A percentile compares a stretch with the other conserved stretches of the same genome.
These are phyloP conservation scores for Myathropa florea DNA, from an alignment of 2,888 invertebrate species.

Conservation along the genomic window DNA sequence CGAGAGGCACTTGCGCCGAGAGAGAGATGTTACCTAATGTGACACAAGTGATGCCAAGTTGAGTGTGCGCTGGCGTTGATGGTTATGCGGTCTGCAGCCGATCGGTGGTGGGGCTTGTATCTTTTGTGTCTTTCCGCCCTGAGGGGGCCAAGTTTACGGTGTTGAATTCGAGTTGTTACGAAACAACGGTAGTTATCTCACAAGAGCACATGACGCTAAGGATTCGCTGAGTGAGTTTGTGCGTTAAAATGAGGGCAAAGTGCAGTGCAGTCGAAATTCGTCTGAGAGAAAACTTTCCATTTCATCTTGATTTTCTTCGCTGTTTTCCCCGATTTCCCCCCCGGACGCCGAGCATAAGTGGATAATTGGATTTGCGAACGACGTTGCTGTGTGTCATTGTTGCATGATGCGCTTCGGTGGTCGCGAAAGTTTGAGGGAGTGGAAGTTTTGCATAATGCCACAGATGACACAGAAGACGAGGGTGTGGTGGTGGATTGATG, in stretches of 20 bases:
- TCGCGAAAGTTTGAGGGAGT: conserved; percentile 57
- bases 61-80: conserved; percentile 25
- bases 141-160: conserved; percentile 52
- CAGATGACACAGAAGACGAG: background rate
- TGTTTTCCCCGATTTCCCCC: no score
- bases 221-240: conserved; percentile 17
- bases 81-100: conserved; percentile 31
- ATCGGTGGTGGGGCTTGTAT: conserved; percentile 38
- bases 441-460: conserved; percentile 30
- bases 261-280: background rate
- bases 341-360: background rate
- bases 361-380: conserved; percentile 48
- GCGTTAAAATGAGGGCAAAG: conserved; percentile 30
- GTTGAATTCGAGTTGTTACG: conserved; percentile 42
- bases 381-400: conserved; percentile 27
- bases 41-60: conserved; percentile 48
- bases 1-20: background rate
- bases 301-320: background rate
- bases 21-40: conserved; percentile 45
- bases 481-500: background rate
- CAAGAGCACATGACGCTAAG: conserved; percentile 1
- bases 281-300: conserved; percentile 57
- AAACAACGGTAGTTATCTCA: conserved; percentile 49
- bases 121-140: conserved; percentile 24
- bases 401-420: conserved; percentile 50